Percentiles rank a stretch among this genome's conserved stretches.
phyloP scores from a whole-genome alignment of 2,113 vertebrate species.

The Anser cygnoides region DNA sequence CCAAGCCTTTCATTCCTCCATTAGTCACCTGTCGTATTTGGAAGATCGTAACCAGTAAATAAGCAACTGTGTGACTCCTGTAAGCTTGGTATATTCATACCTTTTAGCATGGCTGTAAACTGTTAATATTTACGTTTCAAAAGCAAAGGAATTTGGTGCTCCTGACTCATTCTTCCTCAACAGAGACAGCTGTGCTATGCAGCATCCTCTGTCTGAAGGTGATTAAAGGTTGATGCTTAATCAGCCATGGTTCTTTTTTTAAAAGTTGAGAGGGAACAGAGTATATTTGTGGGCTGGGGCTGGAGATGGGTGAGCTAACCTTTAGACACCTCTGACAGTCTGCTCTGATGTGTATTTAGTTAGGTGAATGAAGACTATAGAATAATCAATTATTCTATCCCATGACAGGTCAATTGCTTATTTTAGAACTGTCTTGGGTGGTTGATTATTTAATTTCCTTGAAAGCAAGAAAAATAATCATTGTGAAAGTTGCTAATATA shows the following conservation, averaged over 20 bases:
- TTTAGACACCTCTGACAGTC: constrained; percentile 10
- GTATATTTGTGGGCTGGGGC: background rate
- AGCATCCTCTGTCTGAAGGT: background rate
- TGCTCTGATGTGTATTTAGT: constrained; percentile 23
- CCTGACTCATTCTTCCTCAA: background rate
- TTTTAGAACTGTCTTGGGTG: constrained; percentile 56
- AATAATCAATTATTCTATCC: constrained; percentile 42
- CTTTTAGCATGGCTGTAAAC: background rate
- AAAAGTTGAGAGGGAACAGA: background rate
- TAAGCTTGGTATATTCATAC: background rate
- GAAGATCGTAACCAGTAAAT: background rate
- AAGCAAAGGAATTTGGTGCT: background rate
- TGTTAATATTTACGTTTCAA: background rate
- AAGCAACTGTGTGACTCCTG: background rate
- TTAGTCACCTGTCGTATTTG: background rate
- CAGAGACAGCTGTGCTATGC: background rate
- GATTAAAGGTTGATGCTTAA: background rate
- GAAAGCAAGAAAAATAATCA: constrained; percentile 71
- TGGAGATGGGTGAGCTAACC: background rate
- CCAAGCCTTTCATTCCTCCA: background rate
- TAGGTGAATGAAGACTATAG: constrained; percentile 25
- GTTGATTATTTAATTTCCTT: constrained; percentile 68
- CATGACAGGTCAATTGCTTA: constrained; percentile 40
- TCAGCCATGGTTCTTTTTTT: background rate
- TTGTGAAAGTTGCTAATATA: constrained; percentile 59